These are phyloP conservation scores for Bombus soroeensis DNA, from an alignment of 1,140 invertebrate genomes.

Conservation along the genomic window DNA sequence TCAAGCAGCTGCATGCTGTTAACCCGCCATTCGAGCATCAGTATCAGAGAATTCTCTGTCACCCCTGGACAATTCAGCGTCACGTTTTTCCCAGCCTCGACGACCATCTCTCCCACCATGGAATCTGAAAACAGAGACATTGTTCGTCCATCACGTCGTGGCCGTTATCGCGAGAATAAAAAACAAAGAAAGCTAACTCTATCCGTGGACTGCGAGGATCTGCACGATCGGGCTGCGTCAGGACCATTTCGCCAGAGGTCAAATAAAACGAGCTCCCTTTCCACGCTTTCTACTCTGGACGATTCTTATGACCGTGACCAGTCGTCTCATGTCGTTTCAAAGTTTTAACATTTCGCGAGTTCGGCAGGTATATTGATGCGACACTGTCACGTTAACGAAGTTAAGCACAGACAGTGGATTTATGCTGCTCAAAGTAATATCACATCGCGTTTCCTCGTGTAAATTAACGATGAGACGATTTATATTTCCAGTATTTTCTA, in stretches of 20 bases:
- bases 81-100: constrained; percentile 86
- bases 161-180: constrained; percentile 56
- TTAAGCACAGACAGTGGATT: no score
- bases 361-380: no score
- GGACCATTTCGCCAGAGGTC: constrained; percentile 47
- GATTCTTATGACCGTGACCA: background rate
- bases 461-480: no score
- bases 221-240: constrained; percentile 50
- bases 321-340: background rate
- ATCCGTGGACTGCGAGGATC: constrained; percentile 12
- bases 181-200: constrained; percentile 16
- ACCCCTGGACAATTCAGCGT: constrained; percentile 87
- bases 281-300: background rate
- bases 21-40: constrained; percentile 86
- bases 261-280: constrained; percentile 43
- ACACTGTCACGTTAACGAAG: background rate
- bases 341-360: background rate
- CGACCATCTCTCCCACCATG: constrained; percentile 83
- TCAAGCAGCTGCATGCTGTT: constrained; percentile 80
- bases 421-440: no score
- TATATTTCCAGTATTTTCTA: no score
- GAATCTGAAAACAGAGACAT: constrained; percentile 78
- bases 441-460: no score
- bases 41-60: constrained; percentile 85
- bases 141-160: constrained; percentile 14